These are phyloP conservation scores for Spodoptera frugiperda DNA, from an alignment of 1,140 invertebrate genomes.

Conservation along the genomic window DNA sequence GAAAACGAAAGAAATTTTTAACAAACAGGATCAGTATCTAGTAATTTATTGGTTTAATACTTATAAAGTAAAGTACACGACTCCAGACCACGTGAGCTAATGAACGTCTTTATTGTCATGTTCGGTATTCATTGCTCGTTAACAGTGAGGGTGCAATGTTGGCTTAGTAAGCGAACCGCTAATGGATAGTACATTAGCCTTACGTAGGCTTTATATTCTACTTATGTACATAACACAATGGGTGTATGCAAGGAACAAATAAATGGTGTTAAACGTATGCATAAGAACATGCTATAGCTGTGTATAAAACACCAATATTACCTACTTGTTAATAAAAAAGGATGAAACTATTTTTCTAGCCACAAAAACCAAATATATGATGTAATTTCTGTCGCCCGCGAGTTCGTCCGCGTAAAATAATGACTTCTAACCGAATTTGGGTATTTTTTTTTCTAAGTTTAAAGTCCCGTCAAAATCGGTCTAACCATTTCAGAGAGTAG, in stretches of 20 bases:
- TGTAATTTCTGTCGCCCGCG: too few species aligned
- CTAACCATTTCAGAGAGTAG: too few species aligned
- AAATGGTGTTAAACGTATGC: neutral
- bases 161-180: constrained; percentile 27
- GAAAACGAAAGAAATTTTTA: neutral
- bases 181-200: constrained; percentile 21
- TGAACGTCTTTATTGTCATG: constrained; percentile 11
- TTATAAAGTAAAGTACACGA: constrained; percentile 24
- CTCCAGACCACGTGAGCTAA: constrained; percentile 36
- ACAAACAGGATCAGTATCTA: constrained; percentile 23
- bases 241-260: neutral
- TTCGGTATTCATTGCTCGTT: constrained; percentile 25
- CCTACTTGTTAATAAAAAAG: too few species aligned
- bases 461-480: too few species aligned
- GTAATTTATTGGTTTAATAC: constrained; percentile 50
- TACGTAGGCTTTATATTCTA: constrained; percentile 7
- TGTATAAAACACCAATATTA: too few species aligned
- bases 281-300: too few species aligned
- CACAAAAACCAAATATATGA: too few species aligned
- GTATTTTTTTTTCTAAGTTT: too few species aligned
- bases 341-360: too few species aligned
- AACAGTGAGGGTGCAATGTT: constrained; percentile 34
- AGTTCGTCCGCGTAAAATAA: too few species aligned
- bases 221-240: neutral
- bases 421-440: too few species aligned